Evolutionary conservation across 2,113 vertebrate genomes (phyloP).

Genomic region (Casuarius casuarius): DNA sequence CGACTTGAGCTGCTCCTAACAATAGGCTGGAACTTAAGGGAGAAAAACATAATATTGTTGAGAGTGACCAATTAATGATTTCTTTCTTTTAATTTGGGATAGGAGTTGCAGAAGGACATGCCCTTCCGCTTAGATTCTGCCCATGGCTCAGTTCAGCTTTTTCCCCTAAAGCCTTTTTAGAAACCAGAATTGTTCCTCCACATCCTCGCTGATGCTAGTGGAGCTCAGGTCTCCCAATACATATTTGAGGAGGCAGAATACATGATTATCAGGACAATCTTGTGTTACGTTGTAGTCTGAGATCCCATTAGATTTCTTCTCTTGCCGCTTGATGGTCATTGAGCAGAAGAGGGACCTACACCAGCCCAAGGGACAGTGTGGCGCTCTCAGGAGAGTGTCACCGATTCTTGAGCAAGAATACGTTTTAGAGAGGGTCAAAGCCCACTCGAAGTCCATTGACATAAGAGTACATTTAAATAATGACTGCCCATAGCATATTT

Average conservation of each 20-base stretch:
- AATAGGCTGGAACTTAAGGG: neutral
- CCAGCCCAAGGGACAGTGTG: neutral
- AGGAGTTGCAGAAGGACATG: neutral
- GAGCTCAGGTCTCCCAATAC: neutral
- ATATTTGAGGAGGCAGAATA: neutral
- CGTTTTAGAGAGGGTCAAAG: neutral
- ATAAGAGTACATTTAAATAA: neutral
- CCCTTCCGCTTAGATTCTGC: neutral
- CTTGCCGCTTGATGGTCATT: neutral
- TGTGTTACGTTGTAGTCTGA: neutral
- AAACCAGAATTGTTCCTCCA: neutral
- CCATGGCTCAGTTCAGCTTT: neutral
- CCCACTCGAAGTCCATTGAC: neutral
- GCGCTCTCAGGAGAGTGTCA: neutral
- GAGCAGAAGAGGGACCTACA: neutral
- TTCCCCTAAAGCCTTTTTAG: neutral
- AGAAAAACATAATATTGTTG: neutral
- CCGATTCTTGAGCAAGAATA: neutral
- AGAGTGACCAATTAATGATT: neutral
- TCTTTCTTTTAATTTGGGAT: neutral
- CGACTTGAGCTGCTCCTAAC: neutral
- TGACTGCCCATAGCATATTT: neutral
- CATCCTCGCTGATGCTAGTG: neutral
- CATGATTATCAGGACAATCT: neutral
- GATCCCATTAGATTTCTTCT: neutral